Percentiles rank a stretch among this genome's conserved stretches.
These are phyloP conservation scores for Thalassaphorura encarpata DNA, from an alignment of 1,140 invertebrate genomes.

Conservation along the genomic window DNA sequence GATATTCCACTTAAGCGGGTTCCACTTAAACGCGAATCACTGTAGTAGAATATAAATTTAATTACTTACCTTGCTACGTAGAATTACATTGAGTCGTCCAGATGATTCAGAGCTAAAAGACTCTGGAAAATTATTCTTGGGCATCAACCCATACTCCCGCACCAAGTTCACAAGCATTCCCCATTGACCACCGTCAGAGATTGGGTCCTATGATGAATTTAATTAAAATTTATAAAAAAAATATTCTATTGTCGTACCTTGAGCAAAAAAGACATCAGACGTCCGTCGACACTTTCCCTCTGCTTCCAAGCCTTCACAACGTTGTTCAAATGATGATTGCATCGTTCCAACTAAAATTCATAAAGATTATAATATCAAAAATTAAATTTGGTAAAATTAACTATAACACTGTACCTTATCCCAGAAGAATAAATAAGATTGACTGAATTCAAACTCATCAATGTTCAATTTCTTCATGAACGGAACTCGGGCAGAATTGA, in stretches of 20 bases:
- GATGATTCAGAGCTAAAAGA: conserved; percentile 63
- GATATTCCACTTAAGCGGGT: no score
- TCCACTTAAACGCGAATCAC: no score
- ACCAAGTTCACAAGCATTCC: conserved; percentile 81
- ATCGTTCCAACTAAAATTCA: conserved; percentile 58
- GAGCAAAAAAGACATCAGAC: conserved; percentile 67
- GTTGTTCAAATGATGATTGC: conserved; percentile 73
- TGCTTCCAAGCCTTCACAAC: conserved; percentile 62
- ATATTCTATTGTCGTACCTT: conserved; percentile 41
- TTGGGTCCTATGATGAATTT: conserved; percentile 53
- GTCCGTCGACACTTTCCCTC: conserved; percentile 56
- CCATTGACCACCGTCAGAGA: conserved; percentile 82
- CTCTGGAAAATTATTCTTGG: conserved; percentile 77
- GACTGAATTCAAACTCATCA: conserved; percentile 86
- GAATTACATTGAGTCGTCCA: conserved; percentile 58
- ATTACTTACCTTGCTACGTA: conserved; percentile 75
- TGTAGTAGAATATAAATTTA: no score
- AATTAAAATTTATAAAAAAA: conserved; percentile 3
- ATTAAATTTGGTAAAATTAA: no score
- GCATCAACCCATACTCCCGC: conserved; percentile 74
- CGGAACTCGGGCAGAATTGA: conserved; percentile 73
- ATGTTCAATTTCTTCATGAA: conserved; percentile 73
- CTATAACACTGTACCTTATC: conserved; percentile 72
- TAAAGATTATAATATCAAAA: conserved; percentile 1
- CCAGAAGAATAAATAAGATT: conserved; percentile 79